phyloP scores from a whole-genome alignment of 2,113 vertebrate species.

The Prionailurus viverrinus region DNA sequence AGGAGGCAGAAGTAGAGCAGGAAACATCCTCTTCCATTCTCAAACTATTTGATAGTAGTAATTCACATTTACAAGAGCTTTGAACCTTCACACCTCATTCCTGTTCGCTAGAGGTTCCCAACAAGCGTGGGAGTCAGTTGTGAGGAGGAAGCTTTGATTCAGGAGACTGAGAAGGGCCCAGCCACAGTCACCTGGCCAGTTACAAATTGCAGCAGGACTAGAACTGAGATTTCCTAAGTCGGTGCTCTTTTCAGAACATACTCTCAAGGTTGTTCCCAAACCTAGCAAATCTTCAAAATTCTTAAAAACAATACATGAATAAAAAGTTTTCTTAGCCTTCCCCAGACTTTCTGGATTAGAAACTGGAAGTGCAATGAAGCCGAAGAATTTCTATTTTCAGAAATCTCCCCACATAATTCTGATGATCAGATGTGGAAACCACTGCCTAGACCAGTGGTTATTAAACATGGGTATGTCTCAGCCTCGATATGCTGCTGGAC shows the following conservation, averaged over 20 bases:
- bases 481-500: not conserved
- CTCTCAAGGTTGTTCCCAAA: not conserved
- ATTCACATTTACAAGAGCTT: conserved; percentile 9
- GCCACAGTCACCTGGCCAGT: not conserved
- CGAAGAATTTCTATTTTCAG: not conserved
- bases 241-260: not conserved
- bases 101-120: not conserved
- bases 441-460: not conserved
- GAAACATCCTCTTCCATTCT: not conserved
- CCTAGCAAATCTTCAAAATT: not conserved
- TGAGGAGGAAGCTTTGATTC: not conserved
- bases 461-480: not conserved
- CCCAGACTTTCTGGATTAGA: not conserved
- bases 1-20: not conserved
- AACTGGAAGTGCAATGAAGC: not conserved
- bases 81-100: not conserved
- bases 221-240: not conserved
- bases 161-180: not conserved
- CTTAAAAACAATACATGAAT: not conserved
- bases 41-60: conserved; percentile 10
- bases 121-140: not conserved
- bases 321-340: not conserved
- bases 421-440: not conserved
- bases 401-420: not conserved
- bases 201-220: not conserved